Conservation (phyloP, 2,113 vertebrate species). For the Trogon melanurus region DNA sequence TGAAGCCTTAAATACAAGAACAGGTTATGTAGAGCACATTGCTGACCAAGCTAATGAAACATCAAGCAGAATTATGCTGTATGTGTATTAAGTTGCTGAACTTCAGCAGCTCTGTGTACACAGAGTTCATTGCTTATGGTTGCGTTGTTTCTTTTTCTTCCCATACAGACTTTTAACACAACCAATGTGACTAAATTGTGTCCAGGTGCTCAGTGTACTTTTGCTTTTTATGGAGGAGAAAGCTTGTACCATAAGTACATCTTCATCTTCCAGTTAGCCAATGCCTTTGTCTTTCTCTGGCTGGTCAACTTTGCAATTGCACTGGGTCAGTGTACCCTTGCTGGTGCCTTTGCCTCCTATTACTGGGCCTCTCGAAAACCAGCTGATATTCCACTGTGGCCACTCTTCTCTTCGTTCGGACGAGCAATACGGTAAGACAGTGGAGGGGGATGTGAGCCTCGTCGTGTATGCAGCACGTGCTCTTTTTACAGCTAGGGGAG, state of each 20-base stretch:
- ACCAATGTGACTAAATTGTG: conserved; percentile 85
- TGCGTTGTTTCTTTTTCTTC: conserved; percentile 11
- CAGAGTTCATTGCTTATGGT: neutral
- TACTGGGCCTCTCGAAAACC: conserved; percentile 95
- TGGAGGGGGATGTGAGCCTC: neutral
- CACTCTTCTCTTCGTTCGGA: conserved; percentile 89
- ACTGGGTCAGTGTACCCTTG: conserved; percentile 92
- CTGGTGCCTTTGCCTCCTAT: conserved; percentile 94
- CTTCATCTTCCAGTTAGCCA: conserved; percentile 88
- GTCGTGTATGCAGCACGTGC: neutral
- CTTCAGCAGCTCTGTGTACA: neutral
- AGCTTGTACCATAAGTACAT: conserved; percentile 87
- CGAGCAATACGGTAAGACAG: conserved; percentile 86
- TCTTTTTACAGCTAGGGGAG: neutral
- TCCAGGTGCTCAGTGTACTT: conserved; percentile 87
- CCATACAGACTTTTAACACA: conserved; percentile 84
- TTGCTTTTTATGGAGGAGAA: conserved; percentile 92
- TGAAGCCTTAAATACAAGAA: neutral
- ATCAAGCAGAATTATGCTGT: neutral
- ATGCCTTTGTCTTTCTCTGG: conserved; percentile 93
- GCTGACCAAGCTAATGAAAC: neutral
- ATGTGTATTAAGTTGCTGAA: neutral
- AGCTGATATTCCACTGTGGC: conserved; percentile 87
- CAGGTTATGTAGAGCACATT: neutral
- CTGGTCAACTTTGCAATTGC: conserved; percentile 93